Evolutionary conservation across 2,797 vertebrate genomes (phyloP).

Genomic region (Uromys caudimaculatus): DNA sequence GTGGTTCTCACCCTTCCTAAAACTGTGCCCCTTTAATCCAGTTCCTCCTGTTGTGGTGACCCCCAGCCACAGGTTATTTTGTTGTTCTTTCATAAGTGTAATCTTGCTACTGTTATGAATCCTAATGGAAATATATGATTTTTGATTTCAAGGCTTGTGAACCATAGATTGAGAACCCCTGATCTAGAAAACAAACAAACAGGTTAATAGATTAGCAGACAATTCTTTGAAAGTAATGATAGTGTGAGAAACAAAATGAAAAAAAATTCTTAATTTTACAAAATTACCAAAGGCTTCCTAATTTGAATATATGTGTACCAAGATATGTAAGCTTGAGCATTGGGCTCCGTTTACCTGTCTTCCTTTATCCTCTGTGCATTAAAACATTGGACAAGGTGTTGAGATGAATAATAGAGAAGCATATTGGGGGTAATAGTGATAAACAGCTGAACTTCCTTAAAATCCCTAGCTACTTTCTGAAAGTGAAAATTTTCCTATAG

Average conservation of each 20-base stretch:
- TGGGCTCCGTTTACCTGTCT: neutral
- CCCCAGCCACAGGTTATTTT: neutral
- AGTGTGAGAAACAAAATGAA: neutral
- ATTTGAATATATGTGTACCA: conserved; percentile 33
- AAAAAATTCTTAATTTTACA: neutral
- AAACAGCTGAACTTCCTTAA: conserved; percentile 68
- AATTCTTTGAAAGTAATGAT: neutral
- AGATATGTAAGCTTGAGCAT: neutral
- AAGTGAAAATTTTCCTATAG: conserved; percentile 36
- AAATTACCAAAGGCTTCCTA: neutral
- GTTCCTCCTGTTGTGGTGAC: neutral
- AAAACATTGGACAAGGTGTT: neutral
- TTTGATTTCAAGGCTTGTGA: neutral
- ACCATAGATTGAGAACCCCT: neutral
- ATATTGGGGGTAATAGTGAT: conserved; percentile 49
- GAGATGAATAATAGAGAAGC: neutral
- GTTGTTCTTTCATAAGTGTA: neutral
- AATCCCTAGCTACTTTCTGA: conserved; percentile 36
- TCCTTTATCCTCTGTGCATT: neutral
- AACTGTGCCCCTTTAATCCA: neutral
- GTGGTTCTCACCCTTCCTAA: neutral
- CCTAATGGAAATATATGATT: too few relatives aligned
- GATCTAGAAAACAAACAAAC: neutral
- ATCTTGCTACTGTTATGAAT: neutral
- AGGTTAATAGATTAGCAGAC: neutral